Percentiles rank a stretch among this genome's conserved stretches.
Evolutionary conservation across 37 sponge, comb jelly and placozoan species (phyloP).

Genomic region (Hormiphora californensis): DNA sequence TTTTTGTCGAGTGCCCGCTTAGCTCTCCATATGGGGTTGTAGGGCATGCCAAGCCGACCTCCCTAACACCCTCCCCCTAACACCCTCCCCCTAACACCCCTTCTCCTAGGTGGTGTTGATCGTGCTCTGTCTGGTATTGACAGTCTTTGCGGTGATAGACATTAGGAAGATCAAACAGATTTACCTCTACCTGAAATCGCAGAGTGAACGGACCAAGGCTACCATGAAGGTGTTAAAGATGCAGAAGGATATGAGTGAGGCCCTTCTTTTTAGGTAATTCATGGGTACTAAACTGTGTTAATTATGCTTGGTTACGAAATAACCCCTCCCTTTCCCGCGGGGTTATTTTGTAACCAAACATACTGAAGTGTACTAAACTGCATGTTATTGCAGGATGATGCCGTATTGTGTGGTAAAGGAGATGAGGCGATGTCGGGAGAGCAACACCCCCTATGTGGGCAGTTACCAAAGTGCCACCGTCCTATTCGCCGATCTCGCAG

Average conservation of each 20-base stretch:
- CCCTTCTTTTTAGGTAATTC: conserved; percentile 31
- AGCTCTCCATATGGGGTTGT: no score
- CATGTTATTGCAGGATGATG: no score
- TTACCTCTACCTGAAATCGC: conserved; percentile 47
- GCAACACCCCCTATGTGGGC: conserved; percentile 12
- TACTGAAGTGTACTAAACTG: no score
- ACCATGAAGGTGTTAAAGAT: conserved; percentile 45
- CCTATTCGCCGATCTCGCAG: conserved; percentile 1
- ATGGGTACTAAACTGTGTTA: no score
- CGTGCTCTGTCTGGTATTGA: conserved; percentile 15
- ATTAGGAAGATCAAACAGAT: conserved; percentile 48
- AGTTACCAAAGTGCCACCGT: conserved; percentile 41
- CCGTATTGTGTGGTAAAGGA: conserved; percentile 51
- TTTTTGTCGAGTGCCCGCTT: no score
- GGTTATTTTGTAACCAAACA: no score
- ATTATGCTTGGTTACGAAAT: no score
- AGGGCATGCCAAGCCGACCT: no score
- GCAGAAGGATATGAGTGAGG: conserved; percentile 43
- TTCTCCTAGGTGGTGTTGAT: conserved; percentile 34
- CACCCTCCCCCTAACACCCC: no score
- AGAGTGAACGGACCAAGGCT: conserved; percentile 33
- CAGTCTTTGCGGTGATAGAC: conserved; percentile 50
- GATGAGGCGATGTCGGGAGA: conserved; percentile 36
- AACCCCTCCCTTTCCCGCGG: no score
- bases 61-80: no score